Evolutionary conservation across 2,888 invertebrate species (phyloP), one percentile per base, ranked within the genome.

Genomic region (Adelognathus sp.): DNA sequence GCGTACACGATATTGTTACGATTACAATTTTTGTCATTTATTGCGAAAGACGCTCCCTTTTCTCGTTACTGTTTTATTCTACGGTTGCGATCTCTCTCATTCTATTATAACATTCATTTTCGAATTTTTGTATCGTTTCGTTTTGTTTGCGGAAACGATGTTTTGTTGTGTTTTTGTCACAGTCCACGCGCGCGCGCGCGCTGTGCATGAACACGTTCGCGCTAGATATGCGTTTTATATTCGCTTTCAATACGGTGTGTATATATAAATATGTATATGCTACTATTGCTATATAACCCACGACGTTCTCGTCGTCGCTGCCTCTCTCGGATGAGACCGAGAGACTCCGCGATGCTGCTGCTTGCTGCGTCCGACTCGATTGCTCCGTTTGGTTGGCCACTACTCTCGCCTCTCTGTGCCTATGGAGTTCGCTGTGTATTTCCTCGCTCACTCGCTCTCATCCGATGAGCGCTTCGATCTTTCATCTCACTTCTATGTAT

Each of bases 161-260:
- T 31, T 50, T 31, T 18, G 33, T 75, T 44, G 41, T 39, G 56
- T 58, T 58, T 76, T 69, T 56, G 69, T 75, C 60, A 50, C 63
- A 54, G 66, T 66, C 54, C 70, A 71, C 67, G 61, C 71, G 67
- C 9, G 29, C 56, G 69, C 58, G 60, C 75, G 54, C 76, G 61
- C 24, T 27, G 54, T 60, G 71, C 76, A 79, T 70, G 50, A 79
- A 44, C 71, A 64, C 78, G 74, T 50, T n/a, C 66, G 54, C 63
- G 63, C 56, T 63, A 18, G 69, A 54, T 63, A 79, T 79, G 76
- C 81, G 79, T 79, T 76, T 81, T 81, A 79, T 79, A 76, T 79
- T 79, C 74, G 70, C 39, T 66, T 61, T 52, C 46, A 16, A 50
- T 67, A 41, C n/a, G n/a, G n/a, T n/a, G n/a, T n/a, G n/a, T n/a